These are phyloP conservation scores for Oasisia sp. DNA, from an alignment of 2,888 invertebrate genomes.

Conservation along the genomic window DNA sequence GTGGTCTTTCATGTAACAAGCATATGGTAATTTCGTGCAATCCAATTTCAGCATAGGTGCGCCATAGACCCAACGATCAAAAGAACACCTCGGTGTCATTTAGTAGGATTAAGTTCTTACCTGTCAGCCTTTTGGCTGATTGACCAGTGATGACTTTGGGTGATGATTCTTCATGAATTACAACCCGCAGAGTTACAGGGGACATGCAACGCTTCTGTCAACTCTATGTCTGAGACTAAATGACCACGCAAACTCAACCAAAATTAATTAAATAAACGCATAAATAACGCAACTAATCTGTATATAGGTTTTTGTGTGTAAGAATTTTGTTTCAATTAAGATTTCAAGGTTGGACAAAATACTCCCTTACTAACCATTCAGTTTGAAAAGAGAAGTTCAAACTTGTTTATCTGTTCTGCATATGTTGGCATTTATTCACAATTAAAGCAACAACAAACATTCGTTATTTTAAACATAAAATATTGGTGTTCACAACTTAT, in stretches of 20 bases:
- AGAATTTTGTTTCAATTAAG: no score
- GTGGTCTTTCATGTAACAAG: not conserved
- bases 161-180: slow-evolving; percentile 7
- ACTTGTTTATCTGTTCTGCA: no score
- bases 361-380: no score
- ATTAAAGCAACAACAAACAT: not conserved
- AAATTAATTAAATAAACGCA: no score
- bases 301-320: no score
- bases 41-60: not conserved
- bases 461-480: no score
- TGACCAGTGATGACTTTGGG: slow-evolving; percentile 17
- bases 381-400: no score
- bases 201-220: not conserved
- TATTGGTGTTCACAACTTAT: no score
- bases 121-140: slow-evolving; percentile 17
- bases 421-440: not conserved
- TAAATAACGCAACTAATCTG: no score
- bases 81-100: not conserved
- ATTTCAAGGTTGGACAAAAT: no score
- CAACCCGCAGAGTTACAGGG: not conserved
- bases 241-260: no score
- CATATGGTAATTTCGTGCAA: not conserved
- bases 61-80: not conserved
- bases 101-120: slow-evolving; percentile 17
- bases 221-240: not conserved